Conservation (phyloP, 1,140 invertebrate species). For the Drosophila sucinea region DNA sequence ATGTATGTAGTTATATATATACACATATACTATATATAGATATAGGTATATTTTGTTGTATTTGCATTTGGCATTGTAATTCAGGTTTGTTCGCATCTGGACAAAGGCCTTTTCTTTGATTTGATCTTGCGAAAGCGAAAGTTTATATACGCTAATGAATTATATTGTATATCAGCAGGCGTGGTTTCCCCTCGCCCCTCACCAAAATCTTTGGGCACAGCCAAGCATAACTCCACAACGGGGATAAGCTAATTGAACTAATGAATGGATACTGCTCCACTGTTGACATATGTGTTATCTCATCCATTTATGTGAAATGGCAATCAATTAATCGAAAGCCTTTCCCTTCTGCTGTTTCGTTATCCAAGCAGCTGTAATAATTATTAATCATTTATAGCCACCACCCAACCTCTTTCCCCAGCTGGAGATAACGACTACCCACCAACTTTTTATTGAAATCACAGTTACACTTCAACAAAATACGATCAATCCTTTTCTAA, state of each 20-base stretch:
- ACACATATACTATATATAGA: neutral
- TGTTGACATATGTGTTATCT: slow-evolving; percentile 55
- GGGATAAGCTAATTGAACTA: slow-evolving; percentile 69
- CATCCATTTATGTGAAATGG: slow-evolving; percentile 27
- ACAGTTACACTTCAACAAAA: neutral
- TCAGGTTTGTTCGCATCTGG: slow-evolving; percentile 54
- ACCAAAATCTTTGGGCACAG: slow-evolving; percentile 19
- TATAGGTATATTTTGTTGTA: slow-evolving; percentile 35
- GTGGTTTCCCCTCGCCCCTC: neutral
- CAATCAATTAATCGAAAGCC: slow-evolving; percentile 22
- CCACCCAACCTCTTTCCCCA: no score
- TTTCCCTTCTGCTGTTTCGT: neutral
- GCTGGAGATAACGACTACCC: no score
- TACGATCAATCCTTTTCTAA: neutral
- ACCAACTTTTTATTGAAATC: neutral
- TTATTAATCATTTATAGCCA: neutral
- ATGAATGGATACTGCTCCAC: slow-evolving; percentile 57
- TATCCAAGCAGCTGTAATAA: neutral
- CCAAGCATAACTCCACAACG: slow-evolving; percentile 23
- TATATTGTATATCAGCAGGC: slow-evolving; percentile 47
- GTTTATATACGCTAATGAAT: slow-evolving; percentile 77
- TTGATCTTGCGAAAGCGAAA: slow-evolving; percentile 80
- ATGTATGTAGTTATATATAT: slow-evolving; percentile 34
- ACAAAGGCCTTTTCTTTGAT: slow-evolving; percentile 62
- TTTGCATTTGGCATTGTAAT: slow-evolving; percentile 79